A percentile compares a stretch with the other conserved stretches of the same genome.
These are phyloP conservation scores for Tinea semifulvella DNA, from an alignment of 2,888 invertebrate genomes.

Conservation along the genomic window DNA sequence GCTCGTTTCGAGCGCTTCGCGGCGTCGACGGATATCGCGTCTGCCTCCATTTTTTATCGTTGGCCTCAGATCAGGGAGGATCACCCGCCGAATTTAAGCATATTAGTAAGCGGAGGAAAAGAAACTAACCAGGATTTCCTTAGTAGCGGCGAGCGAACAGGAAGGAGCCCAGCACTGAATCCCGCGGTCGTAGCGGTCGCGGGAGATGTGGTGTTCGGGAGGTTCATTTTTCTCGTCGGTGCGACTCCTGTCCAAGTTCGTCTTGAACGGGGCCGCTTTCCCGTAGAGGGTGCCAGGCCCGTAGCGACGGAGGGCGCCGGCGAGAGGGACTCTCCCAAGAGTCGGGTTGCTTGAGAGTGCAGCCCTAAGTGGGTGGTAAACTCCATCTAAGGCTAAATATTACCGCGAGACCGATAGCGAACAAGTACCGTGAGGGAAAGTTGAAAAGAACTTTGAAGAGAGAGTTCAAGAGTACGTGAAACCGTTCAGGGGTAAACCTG, in stretches of 20 bases:
- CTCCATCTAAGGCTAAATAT: slow-evolving; percentile 68
- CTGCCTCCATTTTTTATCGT: slow-evolving; percentile 25
- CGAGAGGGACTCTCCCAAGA: slow-evolving; percentile 33
- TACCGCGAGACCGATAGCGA: slow-evolving; percentile 71
- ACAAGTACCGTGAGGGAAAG: slow-evolving; percentile 76
- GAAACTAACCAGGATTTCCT: slow-evolving; percentile 71
- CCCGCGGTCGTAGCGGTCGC: slow-evolving; percentile 32
- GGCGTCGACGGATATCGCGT: slow-evolving; percentile 23
- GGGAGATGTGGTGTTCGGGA: slow-evolving; percentile 67
- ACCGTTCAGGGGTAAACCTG: slow-evolving; percentile 65
- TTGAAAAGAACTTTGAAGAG: slow-evolving; percentile 75
- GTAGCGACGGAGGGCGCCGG: slow-evolving; percentile 38
- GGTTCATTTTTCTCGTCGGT: slow-evolving; percentile 34
- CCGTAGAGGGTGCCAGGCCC: slow-evolving; percentile 64
- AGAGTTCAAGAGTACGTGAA: slow-evolving; percentile 61
- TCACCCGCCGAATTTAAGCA: slow-evolving; percentile 69
- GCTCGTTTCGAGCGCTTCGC: slow-evolving; percentile 26
- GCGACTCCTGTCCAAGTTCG: slow-evolving; percentile 38
- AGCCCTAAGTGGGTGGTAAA: slow-evolving; percentile 71
- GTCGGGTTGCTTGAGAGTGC: slow-evolving; percentile 71
- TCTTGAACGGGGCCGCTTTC: slow-evolving; percentile 59
- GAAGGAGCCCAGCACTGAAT: slow-evolving; percentile 64
- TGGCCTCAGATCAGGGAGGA: slow-evolving; percentile 52
- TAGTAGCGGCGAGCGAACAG: slow-evolving; percentile 71
- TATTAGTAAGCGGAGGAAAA: slow-evolving; percentile 77